Conservation (phyloP, 2,888 invertebrate species). For the Trisateles emortualis region DNA sequence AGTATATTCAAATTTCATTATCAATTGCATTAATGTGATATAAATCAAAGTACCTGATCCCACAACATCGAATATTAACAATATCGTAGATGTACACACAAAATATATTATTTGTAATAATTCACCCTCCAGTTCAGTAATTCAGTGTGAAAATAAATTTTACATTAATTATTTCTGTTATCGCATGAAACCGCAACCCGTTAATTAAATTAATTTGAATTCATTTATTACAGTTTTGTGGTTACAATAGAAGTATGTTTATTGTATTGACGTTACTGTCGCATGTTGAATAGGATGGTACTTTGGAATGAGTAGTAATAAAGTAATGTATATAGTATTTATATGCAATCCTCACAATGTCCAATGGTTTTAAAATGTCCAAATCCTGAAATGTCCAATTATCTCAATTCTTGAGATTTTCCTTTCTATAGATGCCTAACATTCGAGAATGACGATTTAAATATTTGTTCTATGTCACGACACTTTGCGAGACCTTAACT, state of each 20-base stretch:
- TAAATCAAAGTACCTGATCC: slow-evolving; percentile 15
- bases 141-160: slow-evolving; percentile 37
- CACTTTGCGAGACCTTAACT: too few species aligned
- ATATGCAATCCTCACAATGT: too few species aligned
- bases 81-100: slow-evolving; percentile 12
- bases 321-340: too few species aligned
- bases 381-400: too few species aligned
- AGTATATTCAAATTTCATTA: slow-evolving; percentile 9
- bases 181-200: slow-evolving; percentile 35
- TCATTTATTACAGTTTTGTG: slow-evolving; percentile 5
- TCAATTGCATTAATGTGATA: slow-evolving; percentile 4
- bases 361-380: too few species aligned
- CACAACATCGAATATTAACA: slow-evolving; percentile 14
- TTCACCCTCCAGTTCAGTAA: slow-evolving; percentile 36
- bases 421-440: too few species aligned
- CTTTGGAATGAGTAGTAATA: too few species aligned
- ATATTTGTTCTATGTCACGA: too few species aligned
- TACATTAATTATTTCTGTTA: slow-evolving; percentile 37
- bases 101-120: slow-evolving; percentile 39
- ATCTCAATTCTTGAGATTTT: too few species aligned
- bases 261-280: background rate
- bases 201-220: slow-evolving; percentile 36
- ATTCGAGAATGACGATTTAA: too few species aligned
- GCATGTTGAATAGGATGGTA: too few species aligned
- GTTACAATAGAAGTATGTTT: background rate